These are phyloP conservation scores for Glaucopsyche alexis DNA, from an alignment of 2,888 invertebrate species.

Conservation along the genomic window DNA sequence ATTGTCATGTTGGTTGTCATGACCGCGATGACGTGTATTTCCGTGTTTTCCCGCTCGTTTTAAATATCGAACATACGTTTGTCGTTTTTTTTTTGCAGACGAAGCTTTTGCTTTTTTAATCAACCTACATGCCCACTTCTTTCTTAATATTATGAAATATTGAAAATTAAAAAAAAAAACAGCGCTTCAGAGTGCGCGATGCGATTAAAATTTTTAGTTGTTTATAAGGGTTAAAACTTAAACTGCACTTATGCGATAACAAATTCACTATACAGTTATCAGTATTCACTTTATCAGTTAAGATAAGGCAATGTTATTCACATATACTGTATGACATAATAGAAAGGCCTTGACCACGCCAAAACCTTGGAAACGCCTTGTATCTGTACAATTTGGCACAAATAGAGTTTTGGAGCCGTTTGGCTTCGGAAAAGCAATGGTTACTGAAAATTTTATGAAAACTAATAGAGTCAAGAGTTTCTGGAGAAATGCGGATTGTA, in stretches of 20 bases:
- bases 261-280: not conserved
- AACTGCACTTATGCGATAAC: not conserved
- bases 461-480: not conserved
- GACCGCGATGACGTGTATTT: slow-evolving; percentile 11
- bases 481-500: too few species aligned
- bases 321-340: not conserved
- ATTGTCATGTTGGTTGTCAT: not conserved
- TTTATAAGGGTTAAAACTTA: too few species aligned
- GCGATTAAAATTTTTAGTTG: too few species aligned
- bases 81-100: too few species aligned
- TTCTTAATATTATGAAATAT: too few species aligned
- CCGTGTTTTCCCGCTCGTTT: not conserved
- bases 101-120: too few species aligned
- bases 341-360: not conserved
- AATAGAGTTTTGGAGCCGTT: not conserved
- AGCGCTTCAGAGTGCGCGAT: too few species aligned
- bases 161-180: too few species aligned
- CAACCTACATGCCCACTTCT: too few species aligned
- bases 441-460: too few species aligned
- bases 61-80: not conserved
- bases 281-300: not conserved
- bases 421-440: too few species aligned
- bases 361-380: not conserved
- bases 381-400: slow-evolving; percentile 2
- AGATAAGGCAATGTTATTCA: not conserved